These are phyloP conservation scores for Amiota minor DNA, from an alignment of 2,888 invertebrate species.

Conservation along the genomic window DNA sequence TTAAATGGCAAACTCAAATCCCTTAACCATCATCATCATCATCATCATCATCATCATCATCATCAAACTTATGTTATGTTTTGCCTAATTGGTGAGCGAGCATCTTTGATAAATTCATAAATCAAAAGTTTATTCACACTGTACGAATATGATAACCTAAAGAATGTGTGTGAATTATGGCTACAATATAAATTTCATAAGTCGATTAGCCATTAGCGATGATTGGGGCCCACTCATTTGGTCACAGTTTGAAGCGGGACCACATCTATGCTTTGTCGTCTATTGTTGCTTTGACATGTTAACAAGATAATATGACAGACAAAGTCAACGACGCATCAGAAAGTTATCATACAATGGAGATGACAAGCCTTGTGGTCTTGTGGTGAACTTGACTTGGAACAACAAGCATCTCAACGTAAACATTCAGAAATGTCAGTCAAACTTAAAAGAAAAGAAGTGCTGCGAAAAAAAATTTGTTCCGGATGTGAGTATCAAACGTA, in stretches of 20 bases:
- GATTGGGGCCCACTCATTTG: slow-evolving; percentile 50
- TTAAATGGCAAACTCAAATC: slow-evolving; percentile 48
- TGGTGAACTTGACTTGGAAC: neutral
- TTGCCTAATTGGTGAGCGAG: slow-evolving; percentile 21
- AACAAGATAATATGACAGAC: slow-evolving; percentile 67
- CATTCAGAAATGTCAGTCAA: too few species aligned
- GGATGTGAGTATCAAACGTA: neutral
- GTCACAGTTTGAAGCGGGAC: slow-evolving; percentile 37
- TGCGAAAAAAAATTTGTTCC: neutral
- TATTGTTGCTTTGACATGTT: slow-evolving; percentile 53
- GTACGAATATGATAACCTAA: neutral
- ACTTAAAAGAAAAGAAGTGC: too few species aligned
- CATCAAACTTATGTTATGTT: neutral
- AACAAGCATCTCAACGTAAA: too few species aligned
- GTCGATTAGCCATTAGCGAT: slow-evolving; percentile 41
- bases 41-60: neutral
- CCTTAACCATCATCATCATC: slow-evolving; percentile 1
- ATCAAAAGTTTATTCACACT: slow-evolving; percentile 41
- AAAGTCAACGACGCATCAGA: slow-evolving; percentile 56
- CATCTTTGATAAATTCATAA: slow-evolving; percentile 56
- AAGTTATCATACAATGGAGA: slow-evolving; percentile 46
- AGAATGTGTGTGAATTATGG: slow-evolving; percentile 11
- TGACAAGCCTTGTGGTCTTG: slow-evolving; percentile 3
- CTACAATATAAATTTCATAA: slow-evolving; percentile 46
- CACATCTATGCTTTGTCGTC: slow-evolving; percentile 26